Percentiles rank a stretch among this genome's conserved stretches.
Evolutionary conservation across 1,140 invertebrate species (phyloP).

Genomic region (Cryptotermes secundus): DNA sequence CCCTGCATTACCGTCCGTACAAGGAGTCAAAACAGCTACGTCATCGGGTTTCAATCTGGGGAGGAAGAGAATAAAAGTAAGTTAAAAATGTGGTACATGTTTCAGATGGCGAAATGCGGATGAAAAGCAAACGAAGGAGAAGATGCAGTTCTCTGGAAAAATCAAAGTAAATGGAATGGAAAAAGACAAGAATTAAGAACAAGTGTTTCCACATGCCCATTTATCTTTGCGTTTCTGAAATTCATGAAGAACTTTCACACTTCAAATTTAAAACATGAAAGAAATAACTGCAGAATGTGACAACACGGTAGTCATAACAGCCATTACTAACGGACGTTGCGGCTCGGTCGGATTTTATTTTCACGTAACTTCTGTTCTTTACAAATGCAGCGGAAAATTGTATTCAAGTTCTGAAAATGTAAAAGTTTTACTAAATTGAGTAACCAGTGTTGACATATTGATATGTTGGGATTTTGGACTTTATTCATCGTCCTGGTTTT

Average conservation of each 20-base stretch:
- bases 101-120: neutral
- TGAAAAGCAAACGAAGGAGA: neutral
- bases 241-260: neutral
- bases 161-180: neutral
- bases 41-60: neutral
- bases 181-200: slow-evolving; percentile 1
- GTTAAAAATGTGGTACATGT: neutral
- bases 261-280: neutral
- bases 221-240: neutral
- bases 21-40: neutral
- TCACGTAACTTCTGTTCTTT: too few relatives aligned
- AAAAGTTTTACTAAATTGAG: too few relatives aligned
- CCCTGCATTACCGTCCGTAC: neutral
- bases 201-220: neutral
- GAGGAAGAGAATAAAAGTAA: neutral
- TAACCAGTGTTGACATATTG: too few relatives aligned
- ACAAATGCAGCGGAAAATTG: too few relatives aligned
- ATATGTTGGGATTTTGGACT: too few relatives aligned
- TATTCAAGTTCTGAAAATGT: too few relatives aligned
- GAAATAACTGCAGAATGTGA: neutral
- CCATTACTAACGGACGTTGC: too few relatives aligned
- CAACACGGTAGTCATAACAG: too few relatives aligned
- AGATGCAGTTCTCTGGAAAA: neutral
- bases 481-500: too few relatives aligned
- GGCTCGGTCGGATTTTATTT: too few relatives aligned